Evolutionary conservation across 2,888 invertebrate genomes (phyloP).

Genomic region (Carpatolechia fugitivella): DNA sequence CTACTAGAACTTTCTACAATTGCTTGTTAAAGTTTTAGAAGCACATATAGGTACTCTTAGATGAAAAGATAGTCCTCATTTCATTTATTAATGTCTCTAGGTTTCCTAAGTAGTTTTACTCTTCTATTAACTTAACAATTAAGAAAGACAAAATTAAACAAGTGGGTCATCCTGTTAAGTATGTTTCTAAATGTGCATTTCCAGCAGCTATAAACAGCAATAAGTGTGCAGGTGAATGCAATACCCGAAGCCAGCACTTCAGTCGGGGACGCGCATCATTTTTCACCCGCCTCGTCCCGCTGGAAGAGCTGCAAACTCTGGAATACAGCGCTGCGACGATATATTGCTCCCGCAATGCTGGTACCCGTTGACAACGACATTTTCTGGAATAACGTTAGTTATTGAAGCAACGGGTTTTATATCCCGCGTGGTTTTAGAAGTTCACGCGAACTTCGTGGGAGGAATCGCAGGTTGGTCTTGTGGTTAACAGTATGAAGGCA

Average conservation of each 20-base stretch:
- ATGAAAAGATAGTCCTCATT: too few species aligned
- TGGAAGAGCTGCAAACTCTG: slow-evolving; percentile 7
- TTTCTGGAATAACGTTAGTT: slow-evolving; percentile 2
- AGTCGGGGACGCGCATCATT: slow-evolving; percentile 8
- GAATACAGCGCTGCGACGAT: slow-evolving; percentile 13
- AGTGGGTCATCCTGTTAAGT: too few species aligned
- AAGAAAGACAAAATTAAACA: too few species aligned
- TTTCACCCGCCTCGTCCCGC: slow-evolving; percentile 8
- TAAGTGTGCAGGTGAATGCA: background rate
- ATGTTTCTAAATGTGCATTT: too few species aligned
- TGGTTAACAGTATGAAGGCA: background rate
- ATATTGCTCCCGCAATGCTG: slow-evolving; percentile 17
- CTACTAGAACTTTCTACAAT: too few species aligned
- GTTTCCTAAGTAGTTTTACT: too few species aligned
- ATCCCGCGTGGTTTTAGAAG: too few species aligned
- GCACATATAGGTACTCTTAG: too few species aligned
- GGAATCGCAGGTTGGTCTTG: background rate
- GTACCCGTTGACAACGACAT: slow-evolving; percentile 1
- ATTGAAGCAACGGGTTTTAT: background rate
- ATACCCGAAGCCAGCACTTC: background rate
- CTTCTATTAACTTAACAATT: too few species aligned
- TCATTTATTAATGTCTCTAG: too few species aligned
- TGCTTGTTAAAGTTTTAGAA: too few species aligned
- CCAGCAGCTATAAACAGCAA: background rate
- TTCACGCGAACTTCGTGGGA: background rate